Base-by-base conservation (phyloP, 2,113 vertebrate species). In the Candoia aspera region DNA sequence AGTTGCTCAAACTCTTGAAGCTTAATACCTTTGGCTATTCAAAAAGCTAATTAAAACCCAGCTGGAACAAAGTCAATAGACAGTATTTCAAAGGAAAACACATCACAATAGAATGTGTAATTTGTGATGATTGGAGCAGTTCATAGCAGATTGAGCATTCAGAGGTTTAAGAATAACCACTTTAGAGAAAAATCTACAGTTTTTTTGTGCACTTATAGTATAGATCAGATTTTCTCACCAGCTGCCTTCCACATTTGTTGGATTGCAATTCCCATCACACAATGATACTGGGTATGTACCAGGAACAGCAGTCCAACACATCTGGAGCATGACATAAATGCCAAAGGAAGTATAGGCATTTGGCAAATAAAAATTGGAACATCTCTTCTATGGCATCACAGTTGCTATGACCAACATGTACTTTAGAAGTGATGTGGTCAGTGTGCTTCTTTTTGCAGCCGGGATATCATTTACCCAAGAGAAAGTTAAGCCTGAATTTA, bases 11-110 rank as follows among this genome's bases (percentile, higher is more conserved):
- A 89, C 91, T 89, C 91, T 89, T 89, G 91, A 92, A 92, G 73
- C 79, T 89, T 92, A 92, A 89, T 92, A 89, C 91, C 91, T 89
- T 89, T 92, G 91, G 87, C 91, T 92, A 89, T 92, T 92, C 91
- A 89, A 92, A 19, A 89, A 89, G 87, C 91, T 92, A 92, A 92
- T 92, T 92, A 92, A 92, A 92, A 92, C 79, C 87, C 87, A 84
- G 58, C 87, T 92, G 73, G 91, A 92, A 92, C 87, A 64, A 85
- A 92, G 87, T 92, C 91, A 92, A 92, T 92, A 92, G 87, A 89
- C 54, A 62, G 73, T 89, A 92, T 92, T 92, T 92, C 79, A 89
- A 92, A 92, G 10, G 49, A 85, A 92, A 84, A 64, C 87, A 85
- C 91, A 62, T 92, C 87, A 92, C 86, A 88, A 62, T 88, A 73